These are phyloP conservation scores for Allacma fusca DNA, from an alignment of 2,888 invertebrate species.

Conservation along the genomic window DNA sequence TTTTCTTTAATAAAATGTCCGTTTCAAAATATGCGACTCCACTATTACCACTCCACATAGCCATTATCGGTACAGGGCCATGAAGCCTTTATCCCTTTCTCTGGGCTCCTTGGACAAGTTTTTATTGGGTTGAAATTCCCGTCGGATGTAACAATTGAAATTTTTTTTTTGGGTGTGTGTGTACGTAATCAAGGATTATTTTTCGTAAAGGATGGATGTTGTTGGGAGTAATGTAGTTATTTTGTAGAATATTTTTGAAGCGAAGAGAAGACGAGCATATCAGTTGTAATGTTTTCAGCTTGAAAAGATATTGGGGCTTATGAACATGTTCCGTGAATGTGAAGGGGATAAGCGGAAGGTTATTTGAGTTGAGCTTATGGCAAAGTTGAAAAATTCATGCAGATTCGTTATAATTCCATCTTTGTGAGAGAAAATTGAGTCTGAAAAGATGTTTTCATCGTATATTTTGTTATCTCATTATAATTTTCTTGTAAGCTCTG, in stretches of 20 bases:
- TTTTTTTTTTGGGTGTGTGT: too few relatives aligned
- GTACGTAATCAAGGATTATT: constrained; percentile 8
- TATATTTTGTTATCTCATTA: constrained; percentile 41
- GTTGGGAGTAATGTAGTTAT: neutral
- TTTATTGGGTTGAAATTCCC: too few relatives aligned
- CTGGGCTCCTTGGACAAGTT: too few relatives aligned
- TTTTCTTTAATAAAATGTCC: too few relatives aligned
- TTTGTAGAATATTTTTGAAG: neutral
- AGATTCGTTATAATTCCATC: constrained; percentile 19
- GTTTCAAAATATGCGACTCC: too few relatives aligned
- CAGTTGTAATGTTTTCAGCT: neutral
- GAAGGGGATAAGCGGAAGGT: neutral
- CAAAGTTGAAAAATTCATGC: constrained; percentile 31
- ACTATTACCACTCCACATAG: too few relatives aligned
- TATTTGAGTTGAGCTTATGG: constrained; percentile 6
- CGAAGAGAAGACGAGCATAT: neutral
- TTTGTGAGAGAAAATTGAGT: constrained; percentile 38
- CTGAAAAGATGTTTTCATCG: constrained; percentile 44
- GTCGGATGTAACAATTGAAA: too few relatives aligned
- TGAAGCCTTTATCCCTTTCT: too few relatives aligned
- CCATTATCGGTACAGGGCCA: too few relatives aligned
- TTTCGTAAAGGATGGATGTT: neutral
- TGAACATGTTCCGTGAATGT: neutral
- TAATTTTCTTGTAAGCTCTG: constrained; percentile 31
- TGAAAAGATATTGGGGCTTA: neutral